Conservation (phyloP, 2,797 vertebrate genomes). For the Acanthornis magna region DNA sequence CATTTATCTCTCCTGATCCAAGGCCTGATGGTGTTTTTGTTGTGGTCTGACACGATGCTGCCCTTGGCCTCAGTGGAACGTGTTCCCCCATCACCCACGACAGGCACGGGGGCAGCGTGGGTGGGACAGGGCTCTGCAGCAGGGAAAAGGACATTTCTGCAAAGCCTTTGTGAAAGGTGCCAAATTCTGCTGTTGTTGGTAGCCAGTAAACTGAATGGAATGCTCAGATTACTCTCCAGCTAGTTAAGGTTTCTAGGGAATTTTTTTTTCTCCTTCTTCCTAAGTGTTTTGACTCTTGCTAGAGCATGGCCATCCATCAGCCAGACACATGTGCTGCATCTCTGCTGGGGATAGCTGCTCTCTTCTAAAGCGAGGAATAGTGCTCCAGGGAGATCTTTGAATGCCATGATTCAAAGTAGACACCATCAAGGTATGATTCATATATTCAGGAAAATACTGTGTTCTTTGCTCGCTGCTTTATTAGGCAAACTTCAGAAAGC, state of each 20-base stretch:
- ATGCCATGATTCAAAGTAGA: slow-evolving; percentile 43
- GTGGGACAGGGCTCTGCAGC: background rate
- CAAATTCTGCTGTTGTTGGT: background rate
- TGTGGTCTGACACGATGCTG: background rate
- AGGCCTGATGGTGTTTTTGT: background rate
- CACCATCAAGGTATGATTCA: slow-evolving; percentile 48
- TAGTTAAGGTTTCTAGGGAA: background rate
- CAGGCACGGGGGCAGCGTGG: background rate
- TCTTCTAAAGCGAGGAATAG: slow-evolving; percentile 20
- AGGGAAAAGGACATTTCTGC: background rate
- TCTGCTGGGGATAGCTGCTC: slow-evolving; percentile 44
- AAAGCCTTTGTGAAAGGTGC: background rate
- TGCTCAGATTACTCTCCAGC: background rate
- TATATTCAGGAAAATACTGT: background rate
- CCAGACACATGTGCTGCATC: slow-evolving; percentile 1
- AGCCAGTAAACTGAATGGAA: background rate
- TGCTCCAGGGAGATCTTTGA: slow-evolving; percentile 45
- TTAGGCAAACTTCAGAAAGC: slow-evolving; percentile 10
- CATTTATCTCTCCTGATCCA: background rate
- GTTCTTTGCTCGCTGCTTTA: slow-evolving; percentile 8
- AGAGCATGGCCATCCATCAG: slow-evolving; percentile 44
- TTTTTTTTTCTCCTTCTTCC: background rate
- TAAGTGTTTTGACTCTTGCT: slow-evolving; percentile 6
- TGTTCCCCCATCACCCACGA: accelerated
- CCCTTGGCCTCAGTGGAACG: background rate